phyloP scores from a whole-genome alignment of 2,113 vertebrate species.

The Zosterops pallidus region DNA sequence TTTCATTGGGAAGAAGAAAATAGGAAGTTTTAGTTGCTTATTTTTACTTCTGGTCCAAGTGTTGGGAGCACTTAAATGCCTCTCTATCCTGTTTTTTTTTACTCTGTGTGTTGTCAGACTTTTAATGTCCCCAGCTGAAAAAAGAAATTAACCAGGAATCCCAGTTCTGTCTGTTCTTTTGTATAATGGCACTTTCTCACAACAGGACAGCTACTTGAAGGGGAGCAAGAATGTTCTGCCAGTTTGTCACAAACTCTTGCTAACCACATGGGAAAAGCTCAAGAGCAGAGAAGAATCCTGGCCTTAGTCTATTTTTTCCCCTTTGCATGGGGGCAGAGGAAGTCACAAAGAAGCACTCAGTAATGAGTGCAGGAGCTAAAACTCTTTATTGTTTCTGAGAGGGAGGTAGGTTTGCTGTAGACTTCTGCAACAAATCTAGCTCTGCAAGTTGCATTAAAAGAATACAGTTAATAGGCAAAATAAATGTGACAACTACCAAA shows the following conservation, averaged over 20 bases:
- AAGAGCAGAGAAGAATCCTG: neutral
- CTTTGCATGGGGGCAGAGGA: neutral
- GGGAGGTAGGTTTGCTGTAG: neutral
- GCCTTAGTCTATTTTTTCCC: neutral
- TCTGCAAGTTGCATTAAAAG: neutral
- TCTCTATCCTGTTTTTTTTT: neutral
- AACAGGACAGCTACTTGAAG: constrained; percentile 42
- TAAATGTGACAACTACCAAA: neutral
- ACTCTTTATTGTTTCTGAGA: neutral
- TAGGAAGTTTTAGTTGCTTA: neutral
- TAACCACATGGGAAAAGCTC: constrained; percentile 7
- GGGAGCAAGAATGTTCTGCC: neutral
- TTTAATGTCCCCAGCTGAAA: neutral
- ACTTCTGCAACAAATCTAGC: neutral
- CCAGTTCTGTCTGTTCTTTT: neutral
- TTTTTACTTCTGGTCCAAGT: neutral
- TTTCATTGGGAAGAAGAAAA: neutral
- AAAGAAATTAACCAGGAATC: constrained; percentile 12
- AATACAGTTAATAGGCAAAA: neutral
- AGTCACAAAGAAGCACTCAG: neutral
- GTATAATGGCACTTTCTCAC: constrained; percentile 3
- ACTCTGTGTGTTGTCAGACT: neutral
- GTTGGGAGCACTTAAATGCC: neutral
- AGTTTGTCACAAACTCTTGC: constrained; percentile 14
- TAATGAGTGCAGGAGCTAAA: neutral